A percentile compares a stretch with the other conserved stretches of the same genome.
phyloP scores from a whole-genome alignment of 2,113 vertebrate genomes.

The Meles meles region DNA sequence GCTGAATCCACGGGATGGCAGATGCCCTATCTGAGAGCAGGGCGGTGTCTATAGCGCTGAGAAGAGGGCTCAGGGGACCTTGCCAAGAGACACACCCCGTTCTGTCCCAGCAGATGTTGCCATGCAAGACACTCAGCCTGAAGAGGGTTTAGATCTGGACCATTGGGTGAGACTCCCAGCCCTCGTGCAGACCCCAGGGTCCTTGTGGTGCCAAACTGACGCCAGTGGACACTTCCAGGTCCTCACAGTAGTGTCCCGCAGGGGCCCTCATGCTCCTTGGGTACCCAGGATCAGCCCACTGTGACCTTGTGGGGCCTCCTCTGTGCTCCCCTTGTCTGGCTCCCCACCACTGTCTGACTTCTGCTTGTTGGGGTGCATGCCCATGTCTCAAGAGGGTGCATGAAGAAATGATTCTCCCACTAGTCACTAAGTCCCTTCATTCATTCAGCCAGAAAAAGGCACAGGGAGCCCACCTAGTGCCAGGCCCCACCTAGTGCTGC shows the following conservation, averaged over 20 bases:
- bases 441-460: neutral
- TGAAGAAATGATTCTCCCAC: neutral
- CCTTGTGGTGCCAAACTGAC: no score
- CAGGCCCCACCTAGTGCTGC: fast-evolving
- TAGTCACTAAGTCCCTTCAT: no score
- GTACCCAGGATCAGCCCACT: fast-evolving
- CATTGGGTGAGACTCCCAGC: neutral
- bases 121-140: neutral
- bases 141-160: neutral
- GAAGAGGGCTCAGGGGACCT: neutral
- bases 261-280: neutral
- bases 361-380: neutral
- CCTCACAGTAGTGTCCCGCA: fast-evolving
- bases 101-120: neutral
- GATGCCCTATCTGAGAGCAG: neutral
- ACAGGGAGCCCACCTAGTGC: neutral
- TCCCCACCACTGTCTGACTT: neutral
- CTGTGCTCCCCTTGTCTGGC: fast-evolving
- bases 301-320: fast-evolving
- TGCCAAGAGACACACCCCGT: fast-evolving
- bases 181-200: fast-evolving
- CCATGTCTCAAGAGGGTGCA: neutral
- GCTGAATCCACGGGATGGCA: neutral
- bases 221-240: fast-evolving
- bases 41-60: fast-evolving